A percentile compares a stretch with the other conserved stretches of the same genome.
Conservation (phyloP, 53 echinoderm and acorn worm genomes). For the Actinopyga echinites region DNA sequence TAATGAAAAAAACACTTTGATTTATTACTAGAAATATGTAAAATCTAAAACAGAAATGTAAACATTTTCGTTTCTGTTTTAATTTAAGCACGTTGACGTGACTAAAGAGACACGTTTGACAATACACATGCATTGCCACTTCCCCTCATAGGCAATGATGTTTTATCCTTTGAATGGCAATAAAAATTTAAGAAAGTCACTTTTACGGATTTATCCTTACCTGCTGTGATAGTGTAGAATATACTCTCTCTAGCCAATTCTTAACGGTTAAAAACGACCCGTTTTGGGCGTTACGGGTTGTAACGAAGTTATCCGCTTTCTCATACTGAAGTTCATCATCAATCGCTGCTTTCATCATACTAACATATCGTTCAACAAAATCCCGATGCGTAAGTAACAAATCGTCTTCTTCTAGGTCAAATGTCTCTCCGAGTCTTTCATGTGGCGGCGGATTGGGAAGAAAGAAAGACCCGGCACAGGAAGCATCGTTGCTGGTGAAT, state of each 20-base stretch:
- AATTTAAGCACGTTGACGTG: no score
- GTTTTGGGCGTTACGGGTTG: not conserved
- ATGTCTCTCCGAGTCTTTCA: not conserved
- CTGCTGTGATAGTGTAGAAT: not conserved
- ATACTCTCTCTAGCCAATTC: not conserved
- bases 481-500: not conserved
- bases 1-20: no score
- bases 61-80: no score
- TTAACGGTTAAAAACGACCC: not conserved
- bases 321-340: not conserved
- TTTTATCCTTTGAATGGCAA: no score
- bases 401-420: not conserved
- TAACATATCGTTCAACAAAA: not conserved
- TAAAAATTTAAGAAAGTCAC: not conserved
- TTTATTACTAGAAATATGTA: no score
- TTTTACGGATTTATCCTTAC: not conserved
- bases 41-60: no score
- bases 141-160: no score
- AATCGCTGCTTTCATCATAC: conserved; percentile 8
- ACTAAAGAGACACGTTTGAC: no score
- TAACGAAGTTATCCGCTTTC: conserved; percentile 7
- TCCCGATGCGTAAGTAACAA: not conserved
- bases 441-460: not conserved
- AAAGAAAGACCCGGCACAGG: not conserved
- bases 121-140: no score